Evolutionary conservation across 1,140 invertebrate species (phyloP).

Genomic region (Asbolus verrucosus): DNA sequence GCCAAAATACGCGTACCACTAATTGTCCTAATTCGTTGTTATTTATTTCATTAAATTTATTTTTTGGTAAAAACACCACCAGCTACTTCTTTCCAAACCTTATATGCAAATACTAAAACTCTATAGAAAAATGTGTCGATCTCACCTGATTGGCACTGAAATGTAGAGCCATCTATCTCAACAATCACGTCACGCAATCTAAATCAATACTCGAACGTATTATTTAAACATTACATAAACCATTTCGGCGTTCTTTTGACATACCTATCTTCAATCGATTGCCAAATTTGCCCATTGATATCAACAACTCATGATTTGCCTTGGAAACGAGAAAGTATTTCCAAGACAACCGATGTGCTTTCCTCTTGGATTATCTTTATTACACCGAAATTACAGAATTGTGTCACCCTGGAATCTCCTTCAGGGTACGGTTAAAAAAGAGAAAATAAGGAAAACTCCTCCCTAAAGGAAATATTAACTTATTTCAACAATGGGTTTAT

Average conservation of each 20-base stretch:
- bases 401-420: too few relatives aligned
- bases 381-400: too few relatives aligned
- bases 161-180: conserved; percentile 45
- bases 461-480: conserved; percentile 27
- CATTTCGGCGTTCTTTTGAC: conserved; percentile 5
- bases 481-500: conserved; percentile 44
- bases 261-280: conserved; percentile 40
- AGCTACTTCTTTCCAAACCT: background rate
- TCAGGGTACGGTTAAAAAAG: too few relatives aligned
- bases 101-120: background rate
- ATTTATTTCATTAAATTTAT: too few relatives aligned
- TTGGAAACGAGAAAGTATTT: conserved; percentile 43
- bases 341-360: conserved; percentile 14
- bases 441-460: conserved; percentile 33
- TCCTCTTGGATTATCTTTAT: conserved; percentile 3
- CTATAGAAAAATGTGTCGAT: conserved; percentile 21
- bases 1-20: conserved; percentile 7
- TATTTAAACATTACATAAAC: conserved; percentile 28
- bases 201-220: conserved; percentile 15
- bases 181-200: conserved; percentile 15
- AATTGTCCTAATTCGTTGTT: conserved; percentile 29
- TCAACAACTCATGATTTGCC: conserved; percentile 32
- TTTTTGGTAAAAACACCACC: conserved; percentile 24
- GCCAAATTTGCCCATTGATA: conserved; percentile 29
- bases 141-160: conserved; percentile 54